Evolutionary conservation across 2,888 invertebrate species (phyloP), one percentile per base, ranked within the genome.

Genomic region (Lasioglossum villosulum): DNA sequence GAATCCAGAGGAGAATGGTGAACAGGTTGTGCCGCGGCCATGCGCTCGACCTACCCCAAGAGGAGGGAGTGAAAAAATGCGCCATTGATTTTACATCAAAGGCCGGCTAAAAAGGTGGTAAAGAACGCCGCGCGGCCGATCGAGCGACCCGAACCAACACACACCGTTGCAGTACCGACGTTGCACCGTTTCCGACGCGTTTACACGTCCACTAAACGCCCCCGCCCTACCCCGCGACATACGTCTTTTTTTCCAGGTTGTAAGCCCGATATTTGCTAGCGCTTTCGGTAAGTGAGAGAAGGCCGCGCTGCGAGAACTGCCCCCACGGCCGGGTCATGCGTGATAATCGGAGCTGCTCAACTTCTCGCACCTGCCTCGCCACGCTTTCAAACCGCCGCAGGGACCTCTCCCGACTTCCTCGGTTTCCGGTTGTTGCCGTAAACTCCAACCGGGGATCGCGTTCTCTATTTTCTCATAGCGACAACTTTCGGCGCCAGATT

Each of bases 71-170:
- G 91, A 93, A 90, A 92, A 93, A 93, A 92, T 93, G 92, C 93
- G 92, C 93, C 94, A 95, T 94, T 95, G 95, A 94, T 95, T 95
- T 94, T 93, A 94, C 95, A 94, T 94, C 94, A 95, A 95, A 95
- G 95, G 94, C 94, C 91, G 93, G 91, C 93, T 94, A 93, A 95
- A 93, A 94, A 93, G 93, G 94, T 92, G 92, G 93, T 94, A 94
- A 94, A 94, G 94, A 94, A 94, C 91, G 92, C 92, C 91, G 92
- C 90, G 91, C 92, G 92, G 91, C 92, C 92, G 93, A 93, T 94
- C 94, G 94, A 94, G 93, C 93, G 92, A 90, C 91, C 92, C 93
- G 91, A 91, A 92, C 92, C 92, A 90, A 90, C 90, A 89, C 88
- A 90, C 83, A 89, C 82, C 88, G 89, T 86, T 90, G 90, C 90